Conservation (phyloP, 2,113 vertebrate genomes). For the Oceanites oceanicus region DNA sequence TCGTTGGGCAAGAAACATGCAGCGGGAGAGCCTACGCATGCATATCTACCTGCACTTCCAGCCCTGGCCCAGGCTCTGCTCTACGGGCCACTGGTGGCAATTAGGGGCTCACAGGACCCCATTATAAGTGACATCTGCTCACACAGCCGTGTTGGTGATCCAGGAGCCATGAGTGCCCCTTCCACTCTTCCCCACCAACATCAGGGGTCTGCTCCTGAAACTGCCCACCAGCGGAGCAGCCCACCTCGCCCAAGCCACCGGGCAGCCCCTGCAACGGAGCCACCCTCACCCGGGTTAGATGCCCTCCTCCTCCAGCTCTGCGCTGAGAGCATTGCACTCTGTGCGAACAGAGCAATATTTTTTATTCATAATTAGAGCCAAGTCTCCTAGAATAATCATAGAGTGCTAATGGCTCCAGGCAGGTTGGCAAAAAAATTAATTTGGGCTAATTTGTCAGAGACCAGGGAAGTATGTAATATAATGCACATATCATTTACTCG, state of each 20-base stretch:
- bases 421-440: background rate
- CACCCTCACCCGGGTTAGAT: background rate
- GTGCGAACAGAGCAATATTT: rapidly evolving
- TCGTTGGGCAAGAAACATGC: background rate
- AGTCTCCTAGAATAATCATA: background rate
- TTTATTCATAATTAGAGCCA: background rate
- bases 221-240: background rate
- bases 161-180: background rate
- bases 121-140: background rate
- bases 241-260: background rate
- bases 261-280: rapidly evolving
- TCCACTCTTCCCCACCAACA: background rate
- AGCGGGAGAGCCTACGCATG: background rate
- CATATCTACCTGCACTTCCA: background rate
- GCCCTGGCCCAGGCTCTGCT: background rate
- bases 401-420: background rate
- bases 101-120: background rate
- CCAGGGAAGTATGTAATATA: background rate
- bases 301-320: background rate
- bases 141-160: rapidly evolving
- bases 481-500: rapidly evolving
- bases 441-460: slow-evolving; percentile 1
- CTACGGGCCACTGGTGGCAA: background rate
- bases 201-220: background rate
- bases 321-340: rapidly evolving